Conservation (phyloP, 2,888 invertebrate genomes). For the Caenorhabditis auriculariae region DNA sequence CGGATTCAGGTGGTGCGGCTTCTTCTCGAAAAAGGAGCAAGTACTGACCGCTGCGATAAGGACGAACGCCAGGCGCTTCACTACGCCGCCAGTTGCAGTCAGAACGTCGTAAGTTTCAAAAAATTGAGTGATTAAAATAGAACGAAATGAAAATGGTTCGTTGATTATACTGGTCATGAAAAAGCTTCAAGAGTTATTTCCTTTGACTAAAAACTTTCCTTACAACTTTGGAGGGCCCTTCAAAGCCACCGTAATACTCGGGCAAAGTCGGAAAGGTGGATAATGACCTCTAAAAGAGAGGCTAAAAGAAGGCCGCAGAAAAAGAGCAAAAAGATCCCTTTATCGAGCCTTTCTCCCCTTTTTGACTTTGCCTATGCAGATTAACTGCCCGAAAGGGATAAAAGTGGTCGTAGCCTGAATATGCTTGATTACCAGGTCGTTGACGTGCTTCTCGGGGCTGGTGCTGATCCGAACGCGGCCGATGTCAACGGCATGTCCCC, state of each 20-base stretch:
- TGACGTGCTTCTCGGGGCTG: conserved; percentile 29
- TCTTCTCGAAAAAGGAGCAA: conserved; percentile 29
- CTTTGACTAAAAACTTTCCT: too few species aligned
- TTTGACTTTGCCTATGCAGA: background rate
- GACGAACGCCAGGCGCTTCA: conserved; percentile 34
- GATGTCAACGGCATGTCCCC: conserved; percentile 44
- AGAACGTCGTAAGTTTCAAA: conserved; percentile 25
- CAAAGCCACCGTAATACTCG: too few species aligned
- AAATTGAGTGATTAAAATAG: background rate
- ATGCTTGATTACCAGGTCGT: conserved; percentile 34
- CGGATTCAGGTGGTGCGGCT: conserved; percentile 23
- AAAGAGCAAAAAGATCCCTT: too few species aligned
- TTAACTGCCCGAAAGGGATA: background rate
- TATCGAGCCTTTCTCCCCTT: too few species aligned
- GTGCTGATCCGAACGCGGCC: conserved; percentile 39
- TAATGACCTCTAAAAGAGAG: too few species aligned
- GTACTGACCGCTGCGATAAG: conserved; percentile 15
- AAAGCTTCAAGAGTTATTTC: too few species aligned
- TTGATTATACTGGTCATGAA: too few species aligned
- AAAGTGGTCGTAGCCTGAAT: background rate
- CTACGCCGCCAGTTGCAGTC: conserved; percentile 41
- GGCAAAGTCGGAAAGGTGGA: too few species aligned
- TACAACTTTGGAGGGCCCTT: too few species aligned
- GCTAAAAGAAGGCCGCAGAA: too few species aligned
- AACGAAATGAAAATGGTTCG: too few species aligned